Base-by-base conservation (phyloP, 2,888 invertebrate species). In the Leucania comma region DNA sequence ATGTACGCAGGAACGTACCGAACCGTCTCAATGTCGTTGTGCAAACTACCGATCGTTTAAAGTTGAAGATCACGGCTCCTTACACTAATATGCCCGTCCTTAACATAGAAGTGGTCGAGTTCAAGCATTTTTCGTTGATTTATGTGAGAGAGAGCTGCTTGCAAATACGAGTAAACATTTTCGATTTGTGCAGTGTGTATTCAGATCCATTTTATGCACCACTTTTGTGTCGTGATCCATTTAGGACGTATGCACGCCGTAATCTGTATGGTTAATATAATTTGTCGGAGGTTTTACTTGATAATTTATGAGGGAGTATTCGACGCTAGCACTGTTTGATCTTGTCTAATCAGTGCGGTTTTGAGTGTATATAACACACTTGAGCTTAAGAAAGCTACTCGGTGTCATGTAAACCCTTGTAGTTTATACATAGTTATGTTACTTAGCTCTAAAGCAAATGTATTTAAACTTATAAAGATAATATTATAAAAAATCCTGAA, bases 271-370 rank as follows among this genome's bases (percentile, higher is more conserved):
- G 60, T 84, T 82, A 87, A 83, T 75, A 78, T 78, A 80, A 81
- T 84, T 81, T 77, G 74, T 67, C 32, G 64, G 57, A 78, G 83
- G 85, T 82, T 84, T 81, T 73, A 84, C 81, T 80, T 63, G 68
- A 67, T 69, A 81, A 83, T 87, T 75, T 81, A 83, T 84, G 72
- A 80, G 79, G 68, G 69, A 73, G 68, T 74, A 72, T 86, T 81
- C 58, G 75, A 60, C 68, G 66, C 59, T 58, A 70, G 68, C 38
- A 53, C 79, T 71, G 88, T 92, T 91, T 91, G 93, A 93, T 93
- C 91, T 90, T 89, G 86, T 87, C 86, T 91, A 90, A 93, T 89
- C 89, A 88, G 89, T 85, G 88, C 72, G 89, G 89, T 84, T 88
- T 86, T 80, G 78, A 84, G 83, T 86, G 77, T 87, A 85, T 81